Conservation (phyloP, 2,888 invertebrate genomes). For the Lepidochitona cinerea region DNA sequence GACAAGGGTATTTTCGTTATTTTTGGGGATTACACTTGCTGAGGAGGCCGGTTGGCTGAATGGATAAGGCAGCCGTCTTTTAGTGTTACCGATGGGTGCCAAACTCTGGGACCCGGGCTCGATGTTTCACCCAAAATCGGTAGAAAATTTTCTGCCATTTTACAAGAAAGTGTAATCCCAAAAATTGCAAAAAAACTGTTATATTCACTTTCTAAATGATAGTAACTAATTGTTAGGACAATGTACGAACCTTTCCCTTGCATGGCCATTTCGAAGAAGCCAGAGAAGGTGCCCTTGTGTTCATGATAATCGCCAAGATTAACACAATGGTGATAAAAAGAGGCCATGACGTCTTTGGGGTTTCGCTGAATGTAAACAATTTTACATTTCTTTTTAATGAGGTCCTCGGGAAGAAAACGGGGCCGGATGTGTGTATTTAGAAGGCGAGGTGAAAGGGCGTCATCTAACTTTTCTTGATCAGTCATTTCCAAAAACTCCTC, state of each 20-base stretch:
- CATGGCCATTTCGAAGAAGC: background rate
- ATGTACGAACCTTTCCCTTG: background rate
- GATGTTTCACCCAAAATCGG: too few relatives aligned
- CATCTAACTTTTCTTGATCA: background rate
- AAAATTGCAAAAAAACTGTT: too few relatives aligned
- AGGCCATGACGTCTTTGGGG: background rate
- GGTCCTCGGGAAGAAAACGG: background rate
- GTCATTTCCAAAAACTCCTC: background rate
- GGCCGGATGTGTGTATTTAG: background rate
- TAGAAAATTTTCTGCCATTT: too few relatives aligned
- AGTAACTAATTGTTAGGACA: too few relatives aligned
- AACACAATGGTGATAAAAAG: background rate
- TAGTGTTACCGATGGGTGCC: too few relatives aligned
- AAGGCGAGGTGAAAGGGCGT: background rate
- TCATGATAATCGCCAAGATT: background rate
- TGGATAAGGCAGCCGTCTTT: too few relatives aligned
- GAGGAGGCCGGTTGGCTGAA: too few relatives aligned
- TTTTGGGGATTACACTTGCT: too few relatives aligned
- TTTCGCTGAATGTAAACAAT: slow-evolving; percentile 1
- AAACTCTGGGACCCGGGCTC: too few relatives aligned
- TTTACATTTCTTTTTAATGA: background rate
- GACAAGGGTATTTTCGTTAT: too few relatives aligned
- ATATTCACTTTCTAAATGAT: too few relatives aligned
- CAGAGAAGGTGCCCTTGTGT: background rate
- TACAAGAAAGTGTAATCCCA: too few relatives aligned